A percentile compares a stretch with the other conserved stretches of the same genome.
Conservation (phyloP, 2,797 vertebrate species). For the Melanotaenia pygmaea region DNA sequence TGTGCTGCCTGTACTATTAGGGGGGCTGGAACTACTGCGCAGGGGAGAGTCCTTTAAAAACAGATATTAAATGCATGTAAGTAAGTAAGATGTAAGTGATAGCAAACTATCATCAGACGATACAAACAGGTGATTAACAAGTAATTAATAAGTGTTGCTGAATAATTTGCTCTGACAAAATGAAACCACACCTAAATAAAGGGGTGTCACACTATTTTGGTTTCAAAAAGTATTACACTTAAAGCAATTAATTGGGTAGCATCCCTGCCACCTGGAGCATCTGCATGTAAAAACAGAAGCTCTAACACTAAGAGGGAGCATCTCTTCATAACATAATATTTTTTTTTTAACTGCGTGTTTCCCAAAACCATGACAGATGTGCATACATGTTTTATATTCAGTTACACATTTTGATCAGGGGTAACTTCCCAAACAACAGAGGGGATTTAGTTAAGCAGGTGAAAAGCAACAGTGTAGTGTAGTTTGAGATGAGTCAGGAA, state of each 20-base stretch:
- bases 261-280: conserved; percentile 3
- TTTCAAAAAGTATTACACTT: conserved; percentile 5
- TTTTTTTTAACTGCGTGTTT: conserved; percentile 3
- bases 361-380: conserved; percentile 12
- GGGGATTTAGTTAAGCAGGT: neutral
- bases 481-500: neutral
- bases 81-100: neutral
- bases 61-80: conserved; percentile 19
- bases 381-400: neutral
- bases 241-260: neutral
- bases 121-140: conserved; percentile 9
- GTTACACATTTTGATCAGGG: neutral
- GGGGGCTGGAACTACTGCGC: conserved; percentile 93
- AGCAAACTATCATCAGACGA: neutral
- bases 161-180: neutral
- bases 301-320: neutral
- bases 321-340: neutral
- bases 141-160: neutral
- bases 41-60: conserved; percentile 85
- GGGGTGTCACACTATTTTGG: neutral
- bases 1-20: conserved; percentile 96
- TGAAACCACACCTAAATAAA: neutral
- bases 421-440: conserved; percentile 4
- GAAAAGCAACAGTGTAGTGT: conserved; percentile 7
- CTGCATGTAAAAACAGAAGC: neutral